These are phyloP conservation scores for Timema cristinae DNA, from an alignment of 2,888 invertebrate genomes.

Conservation along the genomic window DNA sequence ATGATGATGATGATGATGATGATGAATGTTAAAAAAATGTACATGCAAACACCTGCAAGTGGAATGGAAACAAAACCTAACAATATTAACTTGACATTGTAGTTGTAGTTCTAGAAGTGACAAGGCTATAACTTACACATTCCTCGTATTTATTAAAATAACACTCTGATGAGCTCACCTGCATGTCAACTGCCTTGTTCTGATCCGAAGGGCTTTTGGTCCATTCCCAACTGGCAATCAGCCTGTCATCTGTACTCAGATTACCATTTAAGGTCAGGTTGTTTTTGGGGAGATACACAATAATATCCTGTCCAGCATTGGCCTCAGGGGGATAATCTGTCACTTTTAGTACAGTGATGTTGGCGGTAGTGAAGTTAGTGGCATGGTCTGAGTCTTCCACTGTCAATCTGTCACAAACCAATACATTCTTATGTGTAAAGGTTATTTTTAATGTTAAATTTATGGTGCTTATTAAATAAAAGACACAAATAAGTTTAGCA, in stretches of 20 bases:
- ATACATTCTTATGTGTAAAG: not conserved
- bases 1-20: too few relatives aligned
- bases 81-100: too few relatives aligned
- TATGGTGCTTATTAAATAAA: too few relatives aligned
- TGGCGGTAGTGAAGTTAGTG: constrained; percentile 80
- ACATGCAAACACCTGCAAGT: not conserved
- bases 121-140: too few relatives aligned
- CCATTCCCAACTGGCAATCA: constrained; percentile 94
- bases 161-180: constrained; percentile 39
- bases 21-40: too few relatives aligned
- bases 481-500: too few relatives aligned
- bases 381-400: constrained; percentile 88
- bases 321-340: constrained; percentile 95
- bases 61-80: too few relatives aligned
- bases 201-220: constrained; percentile 84
- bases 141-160: not conserved
- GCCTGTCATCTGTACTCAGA: constrained; percentile 87
- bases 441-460: too few relatives aligned
- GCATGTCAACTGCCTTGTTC: constrained; percentile 92
- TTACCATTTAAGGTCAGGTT: constrained; percentile 84
- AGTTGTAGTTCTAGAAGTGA: too few relatives aligned
- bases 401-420: constrained; percentile 57
- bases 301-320: constrained; percentile 86
- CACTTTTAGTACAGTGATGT: constrained; percentile 84
- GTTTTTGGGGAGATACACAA: constrained; percentile 86